Evolutionary conservation across 2,113 vertebrate genomes (phyloP).

Genomic region (Perca fluviatilis): DNA sequence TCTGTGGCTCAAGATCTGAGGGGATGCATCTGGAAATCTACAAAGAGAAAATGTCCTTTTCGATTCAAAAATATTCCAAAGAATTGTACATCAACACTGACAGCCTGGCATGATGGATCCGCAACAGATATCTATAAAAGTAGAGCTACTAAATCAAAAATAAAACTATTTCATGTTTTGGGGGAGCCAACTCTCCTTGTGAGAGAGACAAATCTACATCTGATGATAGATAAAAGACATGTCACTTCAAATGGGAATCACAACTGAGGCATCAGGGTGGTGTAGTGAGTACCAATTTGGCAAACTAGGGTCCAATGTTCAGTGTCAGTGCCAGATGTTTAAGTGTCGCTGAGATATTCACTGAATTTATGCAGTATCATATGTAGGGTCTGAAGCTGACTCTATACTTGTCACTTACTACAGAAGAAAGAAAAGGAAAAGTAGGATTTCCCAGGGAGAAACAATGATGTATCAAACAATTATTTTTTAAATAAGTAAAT

Average conservation of each 20-base stretch:
- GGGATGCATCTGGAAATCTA: constrained; percentile 58
- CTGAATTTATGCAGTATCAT: neutral
- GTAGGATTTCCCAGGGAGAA: constrained; percentile 4
- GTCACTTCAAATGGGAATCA: constrained; percentile 18
- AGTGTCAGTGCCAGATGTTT: neutral
- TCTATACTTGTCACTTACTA: neutral
- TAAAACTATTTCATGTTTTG: constrained; percentile 46
- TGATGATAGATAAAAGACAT: constrained; percentile 28
- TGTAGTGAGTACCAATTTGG: neutral
- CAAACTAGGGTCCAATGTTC: neutral
- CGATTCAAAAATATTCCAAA: constrained; percentile 42
- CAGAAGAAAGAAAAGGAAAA: neutral
- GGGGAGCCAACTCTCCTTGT: constrained; percentile 20
- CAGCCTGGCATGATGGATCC: constrained; percentile 49
- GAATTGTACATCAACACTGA: constrained; percentile 57
- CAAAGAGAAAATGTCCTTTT: constrained; percentile 69
- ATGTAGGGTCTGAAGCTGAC: neutral
- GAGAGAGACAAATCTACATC: constrained; percentile 18
- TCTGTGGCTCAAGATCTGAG: constrained; percentile 73
- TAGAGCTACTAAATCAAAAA: constrained; percentile 35
- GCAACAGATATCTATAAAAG: constrained; percentile 53
- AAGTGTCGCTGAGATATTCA: neutral
- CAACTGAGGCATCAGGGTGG: neutral
- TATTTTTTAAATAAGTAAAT: neutral
- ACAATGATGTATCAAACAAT: neutral